phyloP scores from a whole-genome alignment of 2,797 vertebrate genomes.

The Chaenodraco wilsoni region DNA sequence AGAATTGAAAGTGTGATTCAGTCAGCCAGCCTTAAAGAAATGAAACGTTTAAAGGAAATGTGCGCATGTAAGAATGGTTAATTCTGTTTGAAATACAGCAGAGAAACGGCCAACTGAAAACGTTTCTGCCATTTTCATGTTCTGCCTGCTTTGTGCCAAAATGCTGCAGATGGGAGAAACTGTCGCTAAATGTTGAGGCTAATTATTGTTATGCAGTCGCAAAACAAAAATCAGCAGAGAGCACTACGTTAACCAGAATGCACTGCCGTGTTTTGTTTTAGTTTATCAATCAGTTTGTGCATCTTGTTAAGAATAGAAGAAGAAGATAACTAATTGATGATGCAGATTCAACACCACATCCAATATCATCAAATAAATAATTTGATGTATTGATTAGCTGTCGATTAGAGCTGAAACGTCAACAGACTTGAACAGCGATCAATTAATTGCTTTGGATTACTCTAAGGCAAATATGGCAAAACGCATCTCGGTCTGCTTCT shows the following conservation, averaged over 20 bases:
- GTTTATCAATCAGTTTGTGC: constrained; percentile 1
- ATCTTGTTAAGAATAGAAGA: not conserved
- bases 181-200: not conserved
- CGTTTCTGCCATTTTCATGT: too few species aligned
- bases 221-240: not conserved
- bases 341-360: not conserved
- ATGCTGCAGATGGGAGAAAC: too few species aligned
- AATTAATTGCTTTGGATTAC: not conserved
- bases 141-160: too few species aligned
- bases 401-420: not conserved
- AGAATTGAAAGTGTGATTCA: not conserved
- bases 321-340: not conserved
- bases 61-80: too few species aligned
- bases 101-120: too few species aligned
- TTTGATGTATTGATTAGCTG: not conserved
- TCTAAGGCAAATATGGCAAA: not conserved
- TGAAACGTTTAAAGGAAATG: not conserved
- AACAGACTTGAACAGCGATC: not conserved
- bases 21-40: not conserved
- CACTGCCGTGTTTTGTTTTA: constrained; percentile 5
- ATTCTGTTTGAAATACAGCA: too few species aligned
- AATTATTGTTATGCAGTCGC: too few species aligned
- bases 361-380: not conserved
- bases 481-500: not conserved
- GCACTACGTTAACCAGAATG: constrained; percentile 3